Percentiles rank a stretch among this genome's conserved stretches.
Evolutionary conservation across 2,888 invertebrate genomes (phyloP).

Genomic region (Drosophila acutilabella): DNA sequence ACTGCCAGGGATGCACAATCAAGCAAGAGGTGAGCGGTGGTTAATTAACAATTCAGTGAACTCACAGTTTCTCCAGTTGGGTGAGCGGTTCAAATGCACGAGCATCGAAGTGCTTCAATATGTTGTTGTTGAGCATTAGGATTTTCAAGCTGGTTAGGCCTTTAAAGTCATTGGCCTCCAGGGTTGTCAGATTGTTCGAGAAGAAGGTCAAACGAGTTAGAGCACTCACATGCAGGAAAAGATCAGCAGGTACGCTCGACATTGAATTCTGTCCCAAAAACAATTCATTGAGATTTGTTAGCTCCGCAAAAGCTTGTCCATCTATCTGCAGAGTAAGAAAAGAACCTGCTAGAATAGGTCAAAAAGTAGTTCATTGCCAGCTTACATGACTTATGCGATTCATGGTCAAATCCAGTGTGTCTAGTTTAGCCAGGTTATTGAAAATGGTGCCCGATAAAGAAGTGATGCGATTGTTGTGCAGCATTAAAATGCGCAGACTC

Average conservation of each 20-base stretch:
- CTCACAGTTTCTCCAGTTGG: constrained; percentile 86
- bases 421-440: constrained; percentile 74
- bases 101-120: constrained; percentile 85
- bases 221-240: constrained; percentile 85
- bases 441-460: constrained; percentile 83
- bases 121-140: constrained; percentile 88
- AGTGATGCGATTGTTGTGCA: constrained; percentile 85
- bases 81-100: constrained; percentile 85
- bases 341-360: not conserved
- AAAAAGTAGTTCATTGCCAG: not conserved
- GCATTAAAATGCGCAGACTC: constrained; percentile 83
- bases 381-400: constrained; percentile 82
- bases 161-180: constrained; percentile 85
- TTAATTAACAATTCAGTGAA: constrained; percentile 18
- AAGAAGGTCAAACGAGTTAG: constrained; percentile 86
- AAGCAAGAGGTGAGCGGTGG: not conserved
- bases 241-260: constrained; percentile 84
- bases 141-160: constrained; percentile 86
- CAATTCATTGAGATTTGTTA: constrained; percentile 85
- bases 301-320: constrained; percentile 85
- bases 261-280: constrained; percentile 87
- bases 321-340: constrained; percentile 73
- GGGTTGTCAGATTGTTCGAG: constrained; percentile 85
- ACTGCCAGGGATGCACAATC: constrained; percentile 67
- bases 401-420: constrained; percentile 82